Conservation (phyloP, 2,113 vertebrate species). For the Megaleporinus macrocephalus region DNA sequence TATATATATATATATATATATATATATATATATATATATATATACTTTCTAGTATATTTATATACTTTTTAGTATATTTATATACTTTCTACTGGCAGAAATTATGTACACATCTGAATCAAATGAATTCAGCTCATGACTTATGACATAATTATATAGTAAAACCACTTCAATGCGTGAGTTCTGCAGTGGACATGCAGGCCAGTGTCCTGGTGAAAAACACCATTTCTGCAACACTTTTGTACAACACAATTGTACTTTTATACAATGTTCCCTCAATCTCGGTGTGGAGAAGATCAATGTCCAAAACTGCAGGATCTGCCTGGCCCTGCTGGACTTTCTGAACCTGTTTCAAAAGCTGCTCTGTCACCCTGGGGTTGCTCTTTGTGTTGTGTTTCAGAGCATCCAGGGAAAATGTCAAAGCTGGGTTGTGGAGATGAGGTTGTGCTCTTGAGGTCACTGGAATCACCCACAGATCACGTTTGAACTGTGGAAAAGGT, state of each 20-base stretch:
- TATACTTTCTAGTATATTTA: too few relatives aligned
- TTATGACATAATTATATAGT: background rate
- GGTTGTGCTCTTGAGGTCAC: slow-evolving; percentile 1
- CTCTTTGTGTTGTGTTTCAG: slow-evolving; percentile 18
- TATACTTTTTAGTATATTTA: too few relatives aligned
- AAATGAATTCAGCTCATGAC: too few relatives aligned
- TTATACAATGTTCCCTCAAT: slow-evolving; percentile 10
- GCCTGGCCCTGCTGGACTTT: background rate
- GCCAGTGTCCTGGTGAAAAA: background rate
- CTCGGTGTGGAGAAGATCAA: slow-evolving; percentile 17
- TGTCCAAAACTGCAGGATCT: slow-evolving; percentile 4
- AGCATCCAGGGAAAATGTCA: slow-evolving; percentile 19
- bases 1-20: too few relatives aligned
- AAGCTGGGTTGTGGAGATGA: background rate
- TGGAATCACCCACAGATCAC: background rate
- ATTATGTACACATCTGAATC: too few relatives aligned
- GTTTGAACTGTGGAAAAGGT: background rate
- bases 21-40: too few relatives aligned
- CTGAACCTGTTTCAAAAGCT: slow-evolving; percentile 6
- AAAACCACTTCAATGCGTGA: background rate
- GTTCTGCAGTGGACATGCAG: background rate
- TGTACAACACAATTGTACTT: background rate
- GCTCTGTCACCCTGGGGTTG: background rate
- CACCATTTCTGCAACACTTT: background rate
- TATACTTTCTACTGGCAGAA: too few relatives aligned